Evolutionary conservation across 2,888 invertebrate genomes (phyloP).

Genomic region (Cynaeus angustus): DNA sequence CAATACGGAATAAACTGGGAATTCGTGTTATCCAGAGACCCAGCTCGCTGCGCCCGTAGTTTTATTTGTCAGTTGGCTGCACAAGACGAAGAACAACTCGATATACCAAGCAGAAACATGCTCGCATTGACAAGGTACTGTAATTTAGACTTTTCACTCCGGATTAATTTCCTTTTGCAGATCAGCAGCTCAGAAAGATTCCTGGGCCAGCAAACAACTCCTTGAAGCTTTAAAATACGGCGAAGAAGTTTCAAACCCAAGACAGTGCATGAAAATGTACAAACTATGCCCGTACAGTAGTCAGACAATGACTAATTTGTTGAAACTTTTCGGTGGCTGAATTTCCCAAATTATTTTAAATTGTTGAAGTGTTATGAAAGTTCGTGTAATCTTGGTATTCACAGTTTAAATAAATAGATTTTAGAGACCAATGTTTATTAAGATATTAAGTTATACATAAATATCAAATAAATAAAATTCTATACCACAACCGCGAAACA

Average conservation of each 20-base stretch:
- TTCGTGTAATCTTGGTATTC: neutral
- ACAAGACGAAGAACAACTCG: slow-evolving; percentile 61
- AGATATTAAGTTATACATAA: slow-evolving; percentile 37
- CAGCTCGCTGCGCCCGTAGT: slow-evolving; percentile 71
- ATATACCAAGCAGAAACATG: slow-evolving; percentile 64
- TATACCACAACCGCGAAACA: slow-evolving; percentile 28
- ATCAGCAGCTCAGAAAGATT: slow-evolving; percentile 52
- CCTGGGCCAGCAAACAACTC: slow-evolving; percentile 64
- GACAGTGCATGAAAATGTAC: slow-evolving; percentile 65
- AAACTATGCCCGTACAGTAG: slow-evolving; percentile 67
- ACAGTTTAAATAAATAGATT: neutral
- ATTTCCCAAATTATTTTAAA: neutral
- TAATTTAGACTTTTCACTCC: too few species aligned
- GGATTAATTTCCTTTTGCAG: slow-evolving; percentile 47
- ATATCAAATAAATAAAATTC: slow-evolving; percentile 38
- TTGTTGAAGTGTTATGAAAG: slow-evolving; percentile 20
- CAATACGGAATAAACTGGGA: slow-evolving; percentile 63
- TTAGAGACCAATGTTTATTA: slow-evolving; percentile 7
- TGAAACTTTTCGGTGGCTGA: slow-evolving; percentile 61
- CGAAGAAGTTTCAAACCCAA: slow-evolving; percentile 56
- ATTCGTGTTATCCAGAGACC: slow-evolving; percentile 67
- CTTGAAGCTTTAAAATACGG: slow-evolving; percentile 64
- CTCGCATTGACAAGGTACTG: slow-evolving; percentile 66
- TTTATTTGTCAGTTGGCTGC: slow-evolving; percentile 71
- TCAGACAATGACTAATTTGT: slow-evolving; percentile 65